Evolutionary conservation across 2,797 vertebrate genomes (phyloP), one percentile per base, ranked within the genome.

Genomic region (Erpetoichthys calabaricus): DNA sequence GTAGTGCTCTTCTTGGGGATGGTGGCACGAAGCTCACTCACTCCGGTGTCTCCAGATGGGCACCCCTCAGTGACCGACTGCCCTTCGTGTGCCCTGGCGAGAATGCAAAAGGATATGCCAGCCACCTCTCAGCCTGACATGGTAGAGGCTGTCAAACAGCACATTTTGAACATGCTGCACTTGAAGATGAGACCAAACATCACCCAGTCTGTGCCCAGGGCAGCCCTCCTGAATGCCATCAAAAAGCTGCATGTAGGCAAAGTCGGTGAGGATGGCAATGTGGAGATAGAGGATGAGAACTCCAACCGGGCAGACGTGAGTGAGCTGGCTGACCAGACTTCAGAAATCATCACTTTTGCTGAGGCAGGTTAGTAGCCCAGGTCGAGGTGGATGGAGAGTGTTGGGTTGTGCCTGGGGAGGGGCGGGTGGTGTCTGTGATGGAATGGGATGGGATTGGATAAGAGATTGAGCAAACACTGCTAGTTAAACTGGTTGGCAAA

Each of bases 91-190:
- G 84, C 83, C 61, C 73, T 93, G 50, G 69, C 87, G 67, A 84
- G 82, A 65, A 74, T 90, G 68, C 84, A 82, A 55, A 88, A 73
- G 73, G 89, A 92, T 73, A 79, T 70, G 69, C 62, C 84, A 65
- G n/a, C 57, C 45, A 75, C 72, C 70, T 73, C 79, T 56, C 89
- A 91, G 74, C 80, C 70, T 5, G 89, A 94, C 75, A 91, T 97
- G 89, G 90, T 94, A 73, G 92, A 97, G 76, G 94, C 91, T 8
- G 92, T 97, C 57, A 98, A 98, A 75, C 87, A 79, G 62, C 94
- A 98, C 85, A 97, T 98, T 59, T 74, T 98, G 61, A 92, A 85
- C 78, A 92, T 94, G 92, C 78, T 98, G 81, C 92, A 98, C 76
- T 81, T 98, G 81, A 81, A 92, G 64, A 70, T 86, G 68, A 90